phyloP scores from a whole-genome alignment of 1,140 invertebrate genomes.

The Pygmarrhopalites habei region DNA sequence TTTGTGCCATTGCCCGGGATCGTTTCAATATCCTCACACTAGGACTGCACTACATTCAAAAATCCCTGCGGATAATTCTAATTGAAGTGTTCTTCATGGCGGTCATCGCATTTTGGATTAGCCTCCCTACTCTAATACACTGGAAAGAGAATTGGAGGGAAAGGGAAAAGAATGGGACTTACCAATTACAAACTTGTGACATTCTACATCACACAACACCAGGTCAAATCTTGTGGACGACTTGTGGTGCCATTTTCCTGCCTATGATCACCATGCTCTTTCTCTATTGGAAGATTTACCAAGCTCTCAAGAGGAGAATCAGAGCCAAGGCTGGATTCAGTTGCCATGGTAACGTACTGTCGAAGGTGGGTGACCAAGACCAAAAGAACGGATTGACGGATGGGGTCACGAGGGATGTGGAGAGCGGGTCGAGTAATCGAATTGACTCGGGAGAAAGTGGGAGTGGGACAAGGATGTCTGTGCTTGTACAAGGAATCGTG shows the following conservation, averaged over 20 bases:
- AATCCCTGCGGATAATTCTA: conserved; percentile 46
- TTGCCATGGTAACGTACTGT: too few relatives aligned
- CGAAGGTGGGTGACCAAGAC: not conserved
- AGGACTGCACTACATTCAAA: conserved; percentile 55
- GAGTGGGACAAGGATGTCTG: not conserved
- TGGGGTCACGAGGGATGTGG: not conserved
- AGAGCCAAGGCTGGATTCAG: conserved; percentile 16
- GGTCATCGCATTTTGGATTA: conserved; percentile 73
- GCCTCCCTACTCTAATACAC: conserved; percentile 16
- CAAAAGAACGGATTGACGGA: not conserved
- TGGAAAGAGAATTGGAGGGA: conserved; percentile 29
- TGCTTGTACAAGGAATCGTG: conserved; percentile 63
- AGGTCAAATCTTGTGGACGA: conserved; percentile 25
- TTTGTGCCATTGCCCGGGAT: conserved; percentile 54
- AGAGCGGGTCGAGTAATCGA: not conserved
- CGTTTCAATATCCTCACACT: conserved; percentile 53
- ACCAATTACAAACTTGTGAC: conserved; percentile 47
- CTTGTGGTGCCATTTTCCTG: conserved; percentile 30
- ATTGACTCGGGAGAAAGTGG: not conserved
- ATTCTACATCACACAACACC: conserved; percentile 41
- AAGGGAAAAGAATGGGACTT: not conserved
- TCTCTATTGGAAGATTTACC: conserved; percentile 30
- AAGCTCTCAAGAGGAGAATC: conserved; percentile 15
- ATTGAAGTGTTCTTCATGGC: conserved; percentile 41
- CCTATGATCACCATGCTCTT: conserved; percentile 27